Evolutionary conservation across 1,140 invertebrate species (phyloP).

Genomic region (Eriosoma lanigerum): DNA sequence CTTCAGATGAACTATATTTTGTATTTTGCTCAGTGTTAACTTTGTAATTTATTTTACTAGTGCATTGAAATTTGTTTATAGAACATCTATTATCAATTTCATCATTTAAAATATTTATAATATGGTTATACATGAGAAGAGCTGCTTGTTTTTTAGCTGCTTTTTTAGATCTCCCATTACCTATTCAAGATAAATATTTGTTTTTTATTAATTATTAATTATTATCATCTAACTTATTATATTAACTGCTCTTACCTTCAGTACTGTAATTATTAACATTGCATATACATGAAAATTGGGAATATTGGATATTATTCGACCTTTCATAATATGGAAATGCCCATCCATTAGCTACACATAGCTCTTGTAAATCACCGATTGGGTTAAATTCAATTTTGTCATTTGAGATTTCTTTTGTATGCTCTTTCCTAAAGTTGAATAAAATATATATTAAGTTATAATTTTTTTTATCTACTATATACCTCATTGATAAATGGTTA

Average conservation of each 20-base stretch:
- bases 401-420: background rate
- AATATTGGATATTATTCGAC: background rate
- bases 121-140: background rate
- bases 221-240: no score
- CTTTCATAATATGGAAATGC: conserved; percentile 69
- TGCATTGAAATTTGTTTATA: background rate
- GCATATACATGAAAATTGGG: background rate
- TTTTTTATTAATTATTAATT: no score
- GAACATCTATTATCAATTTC: no score
- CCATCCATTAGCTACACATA: conserved; percentile 93
- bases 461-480: no score
- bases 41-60: background rate
- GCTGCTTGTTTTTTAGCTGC: conserved; percentile 26
- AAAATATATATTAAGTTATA: no score
- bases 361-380: conserved; percentile 93
- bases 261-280: background rate
- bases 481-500: background rate
- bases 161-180: conserved; percentile 37
- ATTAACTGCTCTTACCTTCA: background rate
- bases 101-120: background rate
- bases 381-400: conserved; percentile 60
- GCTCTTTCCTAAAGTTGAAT: no score
- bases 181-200: background rate
- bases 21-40: background rate
- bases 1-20: background rate